Evolutionary conservation across 2,888 invertebrate genomes (phyloP).

Genomic region (Cyrtodaria siliqua): DNA sequence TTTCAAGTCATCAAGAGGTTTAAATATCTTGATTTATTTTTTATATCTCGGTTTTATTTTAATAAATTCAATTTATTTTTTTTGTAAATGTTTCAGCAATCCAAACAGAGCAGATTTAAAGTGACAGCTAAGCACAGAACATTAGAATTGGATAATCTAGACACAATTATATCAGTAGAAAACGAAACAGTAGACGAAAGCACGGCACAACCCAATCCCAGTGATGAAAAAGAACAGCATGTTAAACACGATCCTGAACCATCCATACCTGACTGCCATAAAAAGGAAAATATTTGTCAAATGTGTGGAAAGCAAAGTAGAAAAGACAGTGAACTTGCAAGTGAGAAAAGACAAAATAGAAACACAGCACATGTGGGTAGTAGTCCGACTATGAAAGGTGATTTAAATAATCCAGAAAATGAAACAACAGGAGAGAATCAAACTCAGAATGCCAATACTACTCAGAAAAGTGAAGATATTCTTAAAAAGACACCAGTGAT

Average conservation of each 20-base stretch:
- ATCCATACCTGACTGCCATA: constrained; percentile 51
- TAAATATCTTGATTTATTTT: no score
- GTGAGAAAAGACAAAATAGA: no score
- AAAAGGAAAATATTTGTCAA: constrained; percentile 6
- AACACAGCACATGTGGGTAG: no score
- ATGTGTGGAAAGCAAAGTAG: constrained; percentile 20
- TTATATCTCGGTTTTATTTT: no score
- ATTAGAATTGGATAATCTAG: constrained; percentile 70
- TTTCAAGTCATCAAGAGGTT: no score
- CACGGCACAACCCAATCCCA: not conserved
- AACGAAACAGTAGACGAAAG: not conserved
- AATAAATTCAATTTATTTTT: no score
- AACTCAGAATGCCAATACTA: not conserved
- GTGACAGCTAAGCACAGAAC: constrained; percentile 72
- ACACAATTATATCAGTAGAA: constrained; percentile 31
- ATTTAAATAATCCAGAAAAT: no score
- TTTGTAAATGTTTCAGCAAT: constrained; percentile 43
- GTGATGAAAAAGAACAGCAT: constrained; percentile 20
- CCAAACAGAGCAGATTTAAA: constrained; percentile 59
- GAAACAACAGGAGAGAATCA: not conserved
- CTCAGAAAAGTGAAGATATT: no score
- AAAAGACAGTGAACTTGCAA: not conserved
- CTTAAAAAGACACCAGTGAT: no score
- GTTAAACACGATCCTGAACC: constrained; percentile 65
- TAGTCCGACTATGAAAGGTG: no score